Percentiles rank a stretch among this genome's conserved stretches.
phyloP scores from a whole-genome alignment of 1,140 invertebrate species.

The Drosophila murphyi region DNA sequence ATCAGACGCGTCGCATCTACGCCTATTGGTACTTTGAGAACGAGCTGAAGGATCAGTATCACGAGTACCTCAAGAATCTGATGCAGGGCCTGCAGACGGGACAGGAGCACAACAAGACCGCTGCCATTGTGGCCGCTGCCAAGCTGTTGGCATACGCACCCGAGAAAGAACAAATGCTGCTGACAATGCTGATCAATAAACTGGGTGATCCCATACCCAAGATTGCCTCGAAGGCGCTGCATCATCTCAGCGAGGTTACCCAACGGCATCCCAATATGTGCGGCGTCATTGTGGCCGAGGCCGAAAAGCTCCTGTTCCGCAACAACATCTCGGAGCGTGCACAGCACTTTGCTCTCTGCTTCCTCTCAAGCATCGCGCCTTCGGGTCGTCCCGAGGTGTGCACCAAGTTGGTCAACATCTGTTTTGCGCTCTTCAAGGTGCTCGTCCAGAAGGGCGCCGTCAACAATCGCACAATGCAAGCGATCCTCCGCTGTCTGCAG shows the following conservation, averaged over 20 bases:
- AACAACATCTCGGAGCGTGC: constrained; percentile 93
- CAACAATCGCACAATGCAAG: constrained; percentile 96
- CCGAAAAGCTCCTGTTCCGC: constrained; percentile 95
- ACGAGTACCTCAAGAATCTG: constrained; percentile 77
- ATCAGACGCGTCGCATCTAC: constrained; percentile 84
- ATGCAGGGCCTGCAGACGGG: constrained; percentile 80
- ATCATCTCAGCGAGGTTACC: constrained; percentile 94
- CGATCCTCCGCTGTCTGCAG: constrained; percentile 86
- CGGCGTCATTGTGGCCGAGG: constrained; percentile 92
- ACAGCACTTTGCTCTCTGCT: constrained; percentile 97
- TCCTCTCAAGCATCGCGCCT: constrained; percentile 90
- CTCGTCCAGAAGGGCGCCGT: constrained; percentile 95
- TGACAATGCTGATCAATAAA: constrained; percentile 96
- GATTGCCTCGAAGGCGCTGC: constrained; percentile 94
- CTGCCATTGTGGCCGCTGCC: constrained; percentile 91
- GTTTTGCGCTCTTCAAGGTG: constrained; percentile 98
- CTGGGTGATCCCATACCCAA: constrained; percentile 96
- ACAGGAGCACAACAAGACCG: constrained; percentile 91
- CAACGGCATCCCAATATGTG: constrained; percentile 97
- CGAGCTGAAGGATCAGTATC: constrained; percentile 89
- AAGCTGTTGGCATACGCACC: constrained; percentile 92
- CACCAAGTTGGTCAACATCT: constrained; percentile 93
- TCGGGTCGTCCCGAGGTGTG: constrained; percentile 91
- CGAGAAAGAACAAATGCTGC: constrained; percentile 94
- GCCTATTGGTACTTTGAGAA: constrained; percentile 90